Evolutionary conservation across 2,888 invertebrate species (phyloP).

Genomic region (Eupithecia exiguata): DNA sequence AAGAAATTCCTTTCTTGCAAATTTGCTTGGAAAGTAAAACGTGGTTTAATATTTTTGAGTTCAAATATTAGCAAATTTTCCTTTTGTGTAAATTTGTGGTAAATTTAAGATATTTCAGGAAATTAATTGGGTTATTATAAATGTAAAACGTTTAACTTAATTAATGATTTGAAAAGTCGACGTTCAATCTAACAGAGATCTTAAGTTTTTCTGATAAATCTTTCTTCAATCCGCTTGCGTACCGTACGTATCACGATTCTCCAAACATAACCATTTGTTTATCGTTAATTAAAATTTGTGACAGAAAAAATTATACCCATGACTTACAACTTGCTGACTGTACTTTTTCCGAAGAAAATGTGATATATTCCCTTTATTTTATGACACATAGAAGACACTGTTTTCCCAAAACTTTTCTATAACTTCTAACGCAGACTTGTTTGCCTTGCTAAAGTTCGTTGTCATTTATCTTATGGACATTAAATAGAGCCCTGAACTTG

Average conservation of each 20-base stretch:
- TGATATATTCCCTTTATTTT: not conserved
- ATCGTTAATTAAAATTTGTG: too few relatives aligned
- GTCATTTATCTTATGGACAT: not conserved
- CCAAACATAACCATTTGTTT: too few relatives aligned
- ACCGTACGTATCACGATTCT: too few relatives aligned
- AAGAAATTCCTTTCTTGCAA: constrained; percentile 30
- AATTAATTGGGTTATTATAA: not conserved
- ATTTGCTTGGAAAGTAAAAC: constrained; percentile 29
- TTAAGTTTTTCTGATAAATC: not conserved
- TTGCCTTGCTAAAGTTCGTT: not conserved
- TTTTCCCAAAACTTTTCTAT: constrained; percentile 18
- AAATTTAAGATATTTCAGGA: constrained; percentile 16
- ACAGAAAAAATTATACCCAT: not conserved
- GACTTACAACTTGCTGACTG: not conserved
- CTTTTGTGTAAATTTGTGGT: constrained; percentile 20
- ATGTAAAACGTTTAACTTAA: not conserved
- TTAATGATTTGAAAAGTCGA: not conserved
- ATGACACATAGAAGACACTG: not conserved
- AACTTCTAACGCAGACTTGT: not conserved
- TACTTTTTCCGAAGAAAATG: not conserved
- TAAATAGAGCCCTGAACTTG: not conserved
- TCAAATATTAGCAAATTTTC: constrained; percentile 30
- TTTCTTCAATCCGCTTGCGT: not conserved
- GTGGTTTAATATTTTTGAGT: constrained; percentile 13
- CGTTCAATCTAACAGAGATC: not conserved